phyloP scores from a whole-genome alignment of 1,140 invertebrate species.

The Eueides isabella region DNA sequence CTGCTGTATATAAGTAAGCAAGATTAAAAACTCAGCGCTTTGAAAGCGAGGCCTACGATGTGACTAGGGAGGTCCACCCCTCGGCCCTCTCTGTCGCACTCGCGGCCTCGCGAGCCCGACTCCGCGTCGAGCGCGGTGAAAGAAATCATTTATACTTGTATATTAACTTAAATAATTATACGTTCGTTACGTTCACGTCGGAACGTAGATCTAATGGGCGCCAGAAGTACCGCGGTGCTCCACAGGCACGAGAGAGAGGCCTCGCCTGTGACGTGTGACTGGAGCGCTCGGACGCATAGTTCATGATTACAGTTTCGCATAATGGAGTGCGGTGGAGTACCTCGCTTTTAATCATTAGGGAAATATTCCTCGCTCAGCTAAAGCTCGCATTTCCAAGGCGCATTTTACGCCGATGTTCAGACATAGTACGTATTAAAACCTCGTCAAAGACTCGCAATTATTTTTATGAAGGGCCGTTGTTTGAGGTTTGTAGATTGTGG shows the following conservation, averaged over 20 bases:
- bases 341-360: conserved; percentile 76
- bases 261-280: conserved; percentile 9
- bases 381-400: conserved; percentile 49
- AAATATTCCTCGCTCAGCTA: conserved; percentile 62
- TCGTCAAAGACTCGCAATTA: conserved; percentile 39
- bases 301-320: conserved; percentile 72
- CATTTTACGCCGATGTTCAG: conserved; percentile 39
- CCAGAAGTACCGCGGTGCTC: too few species aligned
- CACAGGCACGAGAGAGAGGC: too few species aligned
- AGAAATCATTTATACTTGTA: conserved; percentile 75
- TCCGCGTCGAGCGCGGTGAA: conserved; percentile 49
- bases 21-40: conserved; percentile 65
- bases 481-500: conserved; percentile 34
- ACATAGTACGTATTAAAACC: conserved; percentile 47
- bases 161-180: conserved; percentile 79
- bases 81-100: conserved; percentile 44
- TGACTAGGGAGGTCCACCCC: conserved; percentile 59
- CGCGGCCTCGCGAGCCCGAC: conserved; percentile 27
- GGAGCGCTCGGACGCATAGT: conserved; percentile 53
- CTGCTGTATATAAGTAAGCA: conserved; percentile 58
- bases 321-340: conserved; percentile 68
- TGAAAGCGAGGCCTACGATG: conserved; percentile 46
- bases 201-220: not conserved
- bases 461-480: conserved; percentile 36
- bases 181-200: conserved; percentile 28